Evolutionary conservation across 2,113 vertebrate species (phyloP), one percentile per base, ranked within the genome.

Genomic region (Hemiprocne comata): DNA sequence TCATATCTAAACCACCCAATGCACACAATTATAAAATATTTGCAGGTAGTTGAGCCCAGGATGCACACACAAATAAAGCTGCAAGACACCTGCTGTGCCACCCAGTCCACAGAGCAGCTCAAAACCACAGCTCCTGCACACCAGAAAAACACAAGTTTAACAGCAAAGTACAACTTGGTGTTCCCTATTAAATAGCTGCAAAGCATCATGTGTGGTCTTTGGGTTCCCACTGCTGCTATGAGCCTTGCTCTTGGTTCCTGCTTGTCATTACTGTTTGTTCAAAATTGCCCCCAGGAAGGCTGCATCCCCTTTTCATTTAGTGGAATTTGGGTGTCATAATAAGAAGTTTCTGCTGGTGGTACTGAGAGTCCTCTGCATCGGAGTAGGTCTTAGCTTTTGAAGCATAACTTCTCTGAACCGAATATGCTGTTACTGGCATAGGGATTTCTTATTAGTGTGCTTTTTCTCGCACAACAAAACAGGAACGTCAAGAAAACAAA

Each of bases 61-160:
- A 21, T 14, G 31, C 4, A 2, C 15, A 34, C 3, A 6, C 25
- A 18, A 11, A 40, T 46, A 26, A 85, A 74, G 55, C 77, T 73
- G 85, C 21, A 51, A 29, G 51, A 61, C 0, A 0, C 33, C n/a
- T 38, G 23, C 42, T 0, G 0, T n/a, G 53, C 36, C 31, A 46
- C 51, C 31, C 50, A 42, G 38, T 7, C 44, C 1, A 10, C 40
- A 57, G 64, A 29, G 69, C 23, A 36, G 33, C 29, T 66, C 36
- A 42, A 58, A 79, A 20, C 20, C 24, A 15, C 5, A 8, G 42
- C 24, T 87, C 55, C 70, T 9, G 11, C 2, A 4, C 58, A 33
- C 19, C 24, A 80, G 34, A 65, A 86, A 77, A 73, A 28, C 44
- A 17, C 17, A 40, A 57, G 6, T 20, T 75, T 64, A 61, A 44